Base-by-base conservation (phyloP, 2,797 vertebrate genomes). In the Xerus rutilus region DNA sequence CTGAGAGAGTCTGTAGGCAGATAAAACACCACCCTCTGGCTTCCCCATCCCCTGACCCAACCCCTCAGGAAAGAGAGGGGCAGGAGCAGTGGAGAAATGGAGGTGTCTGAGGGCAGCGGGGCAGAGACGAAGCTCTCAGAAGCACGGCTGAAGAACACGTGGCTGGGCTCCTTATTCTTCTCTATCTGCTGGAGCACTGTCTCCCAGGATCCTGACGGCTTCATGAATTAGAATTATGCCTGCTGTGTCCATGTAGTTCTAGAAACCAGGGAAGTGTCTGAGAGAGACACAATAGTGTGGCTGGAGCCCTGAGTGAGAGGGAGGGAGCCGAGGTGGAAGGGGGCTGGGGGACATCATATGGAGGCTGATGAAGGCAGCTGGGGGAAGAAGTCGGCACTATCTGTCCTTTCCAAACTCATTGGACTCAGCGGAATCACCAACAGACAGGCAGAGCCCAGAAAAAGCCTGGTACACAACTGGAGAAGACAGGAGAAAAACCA, bases 321-420 rank as follows among this genome's bases (percentile, higher is more conserved):
- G n/a, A 32, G 39, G n/a, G 21, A 3, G 14, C 18, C 11, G 47
- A 81, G 62, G 25, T 14, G 43, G 18, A 47, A n/a, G 74, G 15
- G 30, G 7, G 52, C 2, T 1, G 5, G 28, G 11, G 43, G 43
- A 11, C 1, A 39, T 59, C 49, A 45, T 0, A 0, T 3, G 67
- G 20, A 32, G 39, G 67, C 39, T 59, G 5, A 25, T 18, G 57
- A 13, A 82, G 47, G 67, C 15, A 11, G 35, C 7, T 25, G 39
- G 69, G 69, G 69, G 64, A 35, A 64, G 54, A 47, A 49, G 30
- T 12, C 57, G 77, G 28, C 32, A 67, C 9, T 3, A 0, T 4
- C 10, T 21, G 0, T 88, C 32, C n/a, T 67, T 88, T 84, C n/a
- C 83, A 39, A 54, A 81, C 83, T 14, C 28, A 18, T 0, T 20